Evolutionary conservation across 64 coral and sea anemone species (phyloP).

Genomic region (Montipora cactus): DNA sequence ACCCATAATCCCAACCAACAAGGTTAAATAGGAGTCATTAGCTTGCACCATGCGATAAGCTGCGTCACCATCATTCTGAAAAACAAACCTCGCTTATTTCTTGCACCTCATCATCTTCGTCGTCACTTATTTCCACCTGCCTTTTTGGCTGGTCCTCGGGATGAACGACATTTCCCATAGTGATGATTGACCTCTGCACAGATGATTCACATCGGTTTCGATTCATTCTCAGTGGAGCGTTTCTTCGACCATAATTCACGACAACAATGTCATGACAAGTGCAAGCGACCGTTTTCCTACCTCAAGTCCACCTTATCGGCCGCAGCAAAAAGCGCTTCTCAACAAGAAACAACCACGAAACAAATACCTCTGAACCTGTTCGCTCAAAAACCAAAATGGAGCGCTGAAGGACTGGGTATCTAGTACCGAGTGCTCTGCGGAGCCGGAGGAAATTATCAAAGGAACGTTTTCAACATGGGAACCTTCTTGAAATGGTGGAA

Average conservation of each 20-base stretch:
- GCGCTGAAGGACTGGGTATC: conserved; percentile 11
- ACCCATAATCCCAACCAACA: neutral
- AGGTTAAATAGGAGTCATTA: neutral
- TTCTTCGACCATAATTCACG: neutral
- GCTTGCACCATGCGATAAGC: neutral
- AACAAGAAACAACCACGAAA: neutral
- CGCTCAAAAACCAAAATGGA: conserved; percentile 29
- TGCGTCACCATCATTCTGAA: neutral
- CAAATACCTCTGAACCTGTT: neutral
- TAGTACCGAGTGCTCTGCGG: neutral
- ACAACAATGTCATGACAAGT: neutral
- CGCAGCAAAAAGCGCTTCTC: neutral
- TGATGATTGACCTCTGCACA: neutral
- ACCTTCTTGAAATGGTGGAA: neutral
- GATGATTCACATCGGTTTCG: neutral
- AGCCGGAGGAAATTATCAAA: neutral
- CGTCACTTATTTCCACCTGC: conserved; percentile 9
- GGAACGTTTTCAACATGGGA: neutral
- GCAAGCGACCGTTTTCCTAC: neutral
- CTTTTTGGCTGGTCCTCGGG: neutral
- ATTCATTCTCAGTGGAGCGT: neutral
- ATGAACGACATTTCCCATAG: conserved; percentile 3
- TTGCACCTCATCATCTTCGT: conserved; percentile 23
- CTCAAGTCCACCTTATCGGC: neutral
- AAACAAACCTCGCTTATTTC: conserved; percentile 30